Conservation (phyloP, 2,797 vertebrate species). For the Gymnodraco acuticeps region DNA sequence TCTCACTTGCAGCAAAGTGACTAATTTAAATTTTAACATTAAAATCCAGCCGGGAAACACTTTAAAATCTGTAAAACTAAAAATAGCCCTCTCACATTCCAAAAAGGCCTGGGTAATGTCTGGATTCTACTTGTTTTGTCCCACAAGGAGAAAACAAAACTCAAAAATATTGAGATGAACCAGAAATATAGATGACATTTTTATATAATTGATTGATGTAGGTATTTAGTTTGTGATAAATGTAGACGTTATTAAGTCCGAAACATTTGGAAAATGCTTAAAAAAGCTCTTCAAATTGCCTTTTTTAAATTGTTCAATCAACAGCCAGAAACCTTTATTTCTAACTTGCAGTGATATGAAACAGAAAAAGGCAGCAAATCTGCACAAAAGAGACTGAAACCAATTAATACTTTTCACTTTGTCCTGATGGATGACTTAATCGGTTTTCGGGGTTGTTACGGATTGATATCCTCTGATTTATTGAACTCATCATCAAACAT, state of each 20-base stretch:
- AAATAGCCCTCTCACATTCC: not conserved
- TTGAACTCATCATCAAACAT: not conserved
- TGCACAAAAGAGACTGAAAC: not conserved
- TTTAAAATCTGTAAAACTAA: not conserved
- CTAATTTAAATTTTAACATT: slow-evolving; percentile 1
- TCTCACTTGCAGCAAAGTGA: slow-evolving; percentile 29
- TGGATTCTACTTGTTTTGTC: not conserved
- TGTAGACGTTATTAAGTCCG: not conserved
- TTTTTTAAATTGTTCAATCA: not conserved
- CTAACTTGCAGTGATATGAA: not conserved
- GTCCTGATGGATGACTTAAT: not conserved
- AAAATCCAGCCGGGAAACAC: not conserved
- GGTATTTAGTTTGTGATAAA: too few species aligned
- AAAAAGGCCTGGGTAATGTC: not conserved
- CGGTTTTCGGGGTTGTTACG: too few species aligned
- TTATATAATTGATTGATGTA: not conserved
- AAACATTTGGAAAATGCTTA: not conserved
- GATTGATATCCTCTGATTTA: not conserved
- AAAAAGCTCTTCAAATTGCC: not conserved
- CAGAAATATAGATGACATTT: not conserved
- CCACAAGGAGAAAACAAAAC: not conserved
- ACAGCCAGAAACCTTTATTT: not conserved
- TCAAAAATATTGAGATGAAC: not conserved
- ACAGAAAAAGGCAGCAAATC: not conserved
- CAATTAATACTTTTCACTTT: not conserved